Evolutionary conservation across 2,113 vertebrate genomes (phyloP).

Genomic region (Hyla sarda): DNA sequence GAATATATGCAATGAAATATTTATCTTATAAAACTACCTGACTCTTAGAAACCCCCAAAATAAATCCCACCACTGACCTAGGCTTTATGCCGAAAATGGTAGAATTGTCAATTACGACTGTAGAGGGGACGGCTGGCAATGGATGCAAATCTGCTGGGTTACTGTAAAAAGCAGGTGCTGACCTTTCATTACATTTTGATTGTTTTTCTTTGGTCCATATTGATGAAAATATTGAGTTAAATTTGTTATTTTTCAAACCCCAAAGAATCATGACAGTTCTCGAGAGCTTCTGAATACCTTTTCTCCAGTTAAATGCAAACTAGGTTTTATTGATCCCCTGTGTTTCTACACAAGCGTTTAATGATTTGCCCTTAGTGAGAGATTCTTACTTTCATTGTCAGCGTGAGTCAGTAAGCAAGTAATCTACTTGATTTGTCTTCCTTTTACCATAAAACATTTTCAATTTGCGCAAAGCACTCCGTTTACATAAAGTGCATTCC

Average conservation of each 20-base stretch:
- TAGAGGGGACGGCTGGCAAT: slow-evolving; percentile 1
- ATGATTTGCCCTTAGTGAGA: slow-evolving; percentile 58
- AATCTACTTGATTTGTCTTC: slow-evolving; percentile 58
- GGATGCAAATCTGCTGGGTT: slow-evolving; percentile 16
- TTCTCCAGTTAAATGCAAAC: slow-evolving; percentile 50
- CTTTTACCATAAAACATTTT: slow-evolving; percentile 19
- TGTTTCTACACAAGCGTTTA: slow-evolving; percentile 54
- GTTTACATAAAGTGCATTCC: neutral
- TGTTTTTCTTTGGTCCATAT: slow-evolving; percentile 47
- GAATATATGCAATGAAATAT: slow-evolving; percentile 35
- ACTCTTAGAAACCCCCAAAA: neutral
- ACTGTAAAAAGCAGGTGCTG: slow-evolving; percentile 47
- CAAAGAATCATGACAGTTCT: slow-evolving; percentile 50
- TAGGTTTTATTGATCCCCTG: slow-evolving; percentile 54
- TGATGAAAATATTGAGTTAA: slow-evolving; percentile 58
- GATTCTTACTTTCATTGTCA: slow-evolving; percentile 57
- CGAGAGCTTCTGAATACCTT: slow-evolving; percentile 39
- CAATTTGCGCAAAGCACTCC: slow-evolving; percentile 2
- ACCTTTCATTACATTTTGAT: slow-evolving; percentile 54
- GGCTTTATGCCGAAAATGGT: slow-evolving; percentile 10
- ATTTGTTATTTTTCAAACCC: slow-evolving; percentile 32
- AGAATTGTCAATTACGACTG: slow-evolving; percentile 5
- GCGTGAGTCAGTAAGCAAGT: slow-evolving; percentile 47
- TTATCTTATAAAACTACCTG: slow-evolving; percentile 24
- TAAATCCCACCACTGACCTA: slow-evolving; percentile 11